Evolutionary conservation across 2,113 vertebrate species (phyloP).

Genomic region (Raphicerus campestris): DNA sequence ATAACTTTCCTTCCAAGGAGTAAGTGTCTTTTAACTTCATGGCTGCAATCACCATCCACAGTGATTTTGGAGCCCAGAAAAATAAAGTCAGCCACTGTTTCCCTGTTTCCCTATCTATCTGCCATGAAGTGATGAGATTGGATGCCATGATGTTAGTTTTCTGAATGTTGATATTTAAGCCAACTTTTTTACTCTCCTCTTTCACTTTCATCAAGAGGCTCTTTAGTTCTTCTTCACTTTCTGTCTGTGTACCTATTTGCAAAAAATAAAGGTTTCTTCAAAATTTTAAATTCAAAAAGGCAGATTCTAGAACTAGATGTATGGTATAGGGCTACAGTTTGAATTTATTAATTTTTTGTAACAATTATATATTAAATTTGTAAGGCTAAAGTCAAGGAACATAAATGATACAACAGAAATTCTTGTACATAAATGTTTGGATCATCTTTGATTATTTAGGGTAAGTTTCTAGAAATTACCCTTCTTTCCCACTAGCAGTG

Average conservation of each 20-base stretch:
- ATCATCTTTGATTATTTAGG: neutral
- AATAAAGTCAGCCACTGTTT: neutral
- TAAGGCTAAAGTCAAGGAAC: neutral
- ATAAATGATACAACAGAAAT: neutral
- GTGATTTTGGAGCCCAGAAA: neutral
- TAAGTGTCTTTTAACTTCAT: neutral
- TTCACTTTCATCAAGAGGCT: neutral
- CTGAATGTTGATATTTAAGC: neutral
- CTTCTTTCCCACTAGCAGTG: neutral
- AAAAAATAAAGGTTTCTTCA: constrained; percentile 2
- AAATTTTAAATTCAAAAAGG: neutral
- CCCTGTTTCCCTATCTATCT: neutral
- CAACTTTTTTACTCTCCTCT: neutral
- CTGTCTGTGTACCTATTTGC: neutral
- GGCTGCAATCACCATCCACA: neutral
- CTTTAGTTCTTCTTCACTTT: neutral
- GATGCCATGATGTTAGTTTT: neutral
- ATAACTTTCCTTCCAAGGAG: neutral
- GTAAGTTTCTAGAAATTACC: neutral
- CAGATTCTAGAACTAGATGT: neutral
- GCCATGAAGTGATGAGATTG: neutral
- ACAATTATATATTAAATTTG: neutral
- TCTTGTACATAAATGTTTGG: neutral
- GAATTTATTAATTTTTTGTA: neutral
- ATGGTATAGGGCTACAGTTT: neutral